Evolutionary conservation across 1,140 invertebrate species (phyloP).

Genomic region (Drosophila lini): DNA sequence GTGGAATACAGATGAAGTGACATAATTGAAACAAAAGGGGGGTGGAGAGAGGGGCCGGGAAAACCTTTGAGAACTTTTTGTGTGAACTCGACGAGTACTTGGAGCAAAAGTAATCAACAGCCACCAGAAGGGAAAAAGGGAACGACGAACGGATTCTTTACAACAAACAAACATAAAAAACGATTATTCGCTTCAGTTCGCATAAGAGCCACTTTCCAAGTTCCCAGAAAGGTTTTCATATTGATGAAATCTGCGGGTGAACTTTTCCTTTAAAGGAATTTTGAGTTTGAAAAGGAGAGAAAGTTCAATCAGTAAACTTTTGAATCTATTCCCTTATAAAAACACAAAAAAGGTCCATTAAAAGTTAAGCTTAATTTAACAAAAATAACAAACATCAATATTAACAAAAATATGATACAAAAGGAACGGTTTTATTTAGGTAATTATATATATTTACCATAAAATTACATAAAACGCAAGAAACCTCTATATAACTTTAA

Average conservation of each 20-base stretch:
- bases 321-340: not conserved
- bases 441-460: not conserved
- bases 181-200: constrained; percentile 25
- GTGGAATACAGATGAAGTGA: constrained; percentile 52
- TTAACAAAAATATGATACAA: not conserved
- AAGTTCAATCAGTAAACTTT: not conserved
- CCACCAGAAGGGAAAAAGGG: constrained; percentile 8
- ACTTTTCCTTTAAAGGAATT: constrained; percentile 26
- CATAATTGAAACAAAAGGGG: constrained; percentile 41
- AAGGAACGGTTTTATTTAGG: not conserved
- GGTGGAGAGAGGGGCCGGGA: not conserved
- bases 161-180: constrained; percentile 21
- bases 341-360: not conserved
- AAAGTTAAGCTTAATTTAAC: not conserved
- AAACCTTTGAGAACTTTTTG: constrained; percentile 45
- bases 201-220: constrained; percentile 29
- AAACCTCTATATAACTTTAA: not conserved
- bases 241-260: constrained; percentile 10
- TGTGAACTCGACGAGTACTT: constrained; percentile 24
- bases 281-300: not conserved
- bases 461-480: not conserved
- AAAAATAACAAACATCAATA: not conserved
- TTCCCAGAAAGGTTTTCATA: constrained; percentile 15
- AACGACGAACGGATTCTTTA: constrained; percentile 21
- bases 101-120: constrained; percentile 44